Evolutionary conservation across 2,113 vertebrate genomes (phyloP).

Genomic region (Vimba vimba): DNA sequence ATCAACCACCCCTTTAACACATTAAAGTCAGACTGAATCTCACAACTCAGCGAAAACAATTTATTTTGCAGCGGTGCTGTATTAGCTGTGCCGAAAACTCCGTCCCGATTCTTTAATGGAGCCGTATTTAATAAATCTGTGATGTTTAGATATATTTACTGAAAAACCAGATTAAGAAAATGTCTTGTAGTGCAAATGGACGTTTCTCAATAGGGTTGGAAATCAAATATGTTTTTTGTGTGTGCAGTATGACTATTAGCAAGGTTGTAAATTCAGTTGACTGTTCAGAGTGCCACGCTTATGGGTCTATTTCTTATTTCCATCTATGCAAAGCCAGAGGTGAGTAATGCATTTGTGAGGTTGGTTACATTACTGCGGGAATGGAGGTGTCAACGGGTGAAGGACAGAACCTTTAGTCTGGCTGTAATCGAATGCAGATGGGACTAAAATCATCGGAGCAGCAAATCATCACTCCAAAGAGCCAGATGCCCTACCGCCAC

Average conservation of each 20-base stretch:
- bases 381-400: constrained; percentile 91
- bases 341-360: constrained; percentile 78
- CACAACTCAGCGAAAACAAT: not conserved
- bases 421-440: constrained; percentile 96
- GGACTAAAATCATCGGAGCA: constrained; percentile 94
- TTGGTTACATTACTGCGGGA: constrained; percentile 75
- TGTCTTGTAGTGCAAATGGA: not conserved
- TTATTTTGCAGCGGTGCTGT: not conserved
- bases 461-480: constrained; percentile 91
- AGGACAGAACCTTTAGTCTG: constrained; percentile 89
- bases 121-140: not conserved
- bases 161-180: not conserved
- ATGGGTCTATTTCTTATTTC: constrained; percentile 40
- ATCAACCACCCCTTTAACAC: not conserved
- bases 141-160: not conserved
- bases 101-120: not conserved
- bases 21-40: not conserved
- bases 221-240: not conserved
- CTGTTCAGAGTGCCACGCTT: not conserved
- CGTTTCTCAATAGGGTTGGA: not conserved
- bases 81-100: too few relatives aligned
- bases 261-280: constrained; percentile 18
- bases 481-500: constrained; percentile 56
- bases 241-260: not conserved
- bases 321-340: constrained; percentile 53